Evolutionary conservation across 2,888 invertebrate genomes (phyloP).

Genomic region (Eutolmus rufibarbis): DNA sequence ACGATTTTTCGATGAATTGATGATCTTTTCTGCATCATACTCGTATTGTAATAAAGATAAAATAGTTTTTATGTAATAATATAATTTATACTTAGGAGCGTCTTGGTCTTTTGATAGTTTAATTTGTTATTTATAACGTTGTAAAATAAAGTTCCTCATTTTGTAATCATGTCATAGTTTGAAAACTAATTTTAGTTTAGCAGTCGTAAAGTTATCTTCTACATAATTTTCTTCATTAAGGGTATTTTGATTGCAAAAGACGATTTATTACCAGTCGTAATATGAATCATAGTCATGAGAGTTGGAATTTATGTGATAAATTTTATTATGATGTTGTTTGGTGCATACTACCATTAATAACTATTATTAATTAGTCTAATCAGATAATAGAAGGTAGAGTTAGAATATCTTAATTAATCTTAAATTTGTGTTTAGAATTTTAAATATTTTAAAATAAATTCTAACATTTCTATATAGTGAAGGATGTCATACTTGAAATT

Average conservation of each 20-base stretch:
- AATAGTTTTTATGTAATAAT: not conserved
- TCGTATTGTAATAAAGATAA: too few relatives aligned
- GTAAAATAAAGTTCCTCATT: not conserved
- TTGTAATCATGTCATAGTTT: not conserved
- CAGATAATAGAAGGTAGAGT: not conserved
- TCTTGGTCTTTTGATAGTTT: not conserved
- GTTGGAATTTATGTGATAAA: not conserved
- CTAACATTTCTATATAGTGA: too few relatives aligned
- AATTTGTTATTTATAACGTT: not conserved
- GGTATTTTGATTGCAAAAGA: not conserved
- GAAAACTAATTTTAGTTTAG: not conserved
- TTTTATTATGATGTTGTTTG: not conserved
- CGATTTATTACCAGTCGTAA: not conserved
- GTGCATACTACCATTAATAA: not conserved
- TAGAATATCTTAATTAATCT: too few relatives aligned
- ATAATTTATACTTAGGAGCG: not conserved
- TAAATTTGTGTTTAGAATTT: too few relatives aligned
- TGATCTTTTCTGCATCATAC: too few relatives aligned
- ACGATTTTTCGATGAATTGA: too few relatives aligned
- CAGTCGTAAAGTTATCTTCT: not conserved
- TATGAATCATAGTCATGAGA: not conserved
- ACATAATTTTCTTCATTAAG: not conserved
- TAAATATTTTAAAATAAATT: too few relatives aligned
- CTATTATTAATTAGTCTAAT: not conserved
- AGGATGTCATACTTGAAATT: too few relatives aligned